Evolutionary conservation across 1,140 invertebrate genomes (phyloP).

Genomic region (Drosophila arawakana): DNA sequence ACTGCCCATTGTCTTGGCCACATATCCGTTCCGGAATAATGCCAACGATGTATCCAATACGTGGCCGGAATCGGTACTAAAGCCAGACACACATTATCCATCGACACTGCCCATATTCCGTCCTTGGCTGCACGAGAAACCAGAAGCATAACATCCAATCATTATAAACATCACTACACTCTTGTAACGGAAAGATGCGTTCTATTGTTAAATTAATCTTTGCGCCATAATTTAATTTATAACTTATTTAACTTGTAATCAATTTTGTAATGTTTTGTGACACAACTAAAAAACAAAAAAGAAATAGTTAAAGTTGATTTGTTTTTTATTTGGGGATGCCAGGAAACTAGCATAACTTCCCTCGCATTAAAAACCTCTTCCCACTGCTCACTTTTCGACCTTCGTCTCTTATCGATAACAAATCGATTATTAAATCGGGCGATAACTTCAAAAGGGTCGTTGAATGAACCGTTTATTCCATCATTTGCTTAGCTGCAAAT

Average conservation of each 20-base stretch:
- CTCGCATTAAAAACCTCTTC: too few relatives aligned
- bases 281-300: slow-evolving; percentile 35
- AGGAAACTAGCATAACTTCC: not conserved
- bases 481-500: slow-evolving; percentile 11
- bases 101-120: slow-evolving; percentile 96
- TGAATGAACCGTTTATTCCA: slow-evolving; percentile 13
- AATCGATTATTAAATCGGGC: not conserved
- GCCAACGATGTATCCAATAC: slow-evolving; percentile 86
- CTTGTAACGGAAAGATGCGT: slow-evolving; percentile 15
- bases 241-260: slow-evolving; percentile 61
- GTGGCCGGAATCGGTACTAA: slow-evolving; percentile 87
- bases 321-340: not conserved
- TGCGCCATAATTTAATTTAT: slow-evolving; percentile 75
- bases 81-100: slow-evolving; percentile 93
- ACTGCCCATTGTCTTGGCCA: slow-evolving; percentile 95
- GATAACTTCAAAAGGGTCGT: not conserved
- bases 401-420: not conserved
- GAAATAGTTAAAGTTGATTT: not conserved
- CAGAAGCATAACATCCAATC: slow-evolving; percentile 58
- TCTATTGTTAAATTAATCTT: slow-evolving; percentile 54
- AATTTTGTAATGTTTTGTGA: slow-evolving; percentile 39
- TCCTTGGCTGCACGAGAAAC: slow-evolving; percentile 91
- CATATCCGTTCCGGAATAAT: slow-evolving; percentile 92
- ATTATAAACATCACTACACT: not conserved
- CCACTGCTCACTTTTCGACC: too few relatives aligned